A percentile compares a stretch with the other conserved stretches of the same genome.
Conservation (phyloP, 2,113 vertebrate genomes). For the Megaptera novaeangliae region DNA sequence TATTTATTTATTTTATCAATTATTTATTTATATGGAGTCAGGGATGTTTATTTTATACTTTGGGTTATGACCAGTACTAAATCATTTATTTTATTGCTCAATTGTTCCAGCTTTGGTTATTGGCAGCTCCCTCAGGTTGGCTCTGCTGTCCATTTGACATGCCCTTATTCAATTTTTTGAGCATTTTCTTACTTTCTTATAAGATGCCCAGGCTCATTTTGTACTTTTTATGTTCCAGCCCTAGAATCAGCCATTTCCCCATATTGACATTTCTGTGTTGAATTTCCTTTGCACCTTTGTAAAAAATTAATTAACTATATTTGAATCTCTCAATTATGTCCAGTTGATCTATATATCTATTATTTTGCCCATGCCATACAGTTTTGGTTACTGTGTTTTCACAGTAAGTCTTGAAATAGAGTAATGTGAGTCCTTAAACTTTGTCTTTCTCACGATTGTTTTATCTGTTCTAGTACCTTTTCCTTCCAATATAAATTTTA, state of each 20-base stretch:
- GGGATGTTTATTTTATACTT: not conserved
- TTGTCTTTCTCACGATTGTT: not conserved
- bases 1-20: not conserved
- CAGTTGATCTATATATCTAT: not conserved
- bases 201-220: not conserved
- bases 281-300: not conserved
- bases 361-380: not conserved
- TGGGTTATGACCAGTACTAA: not conserved
- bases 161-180: not conserved
- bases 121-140: not conserved
- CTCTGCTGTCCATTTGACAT: too few species aligned
- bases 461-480: not conserved
- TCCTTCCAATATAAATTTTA: not conserved
- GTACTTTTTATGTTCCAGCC: not conserved
- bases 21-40: not conserved
- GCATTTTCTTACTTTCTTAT: not conserved
- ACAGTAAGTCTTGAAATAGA: not conserved
- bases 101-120: not conserved
- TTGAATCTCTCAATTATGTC: not conserved
- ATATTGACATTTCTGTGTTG: not conserved
- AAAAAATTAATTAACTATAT: not conserved
- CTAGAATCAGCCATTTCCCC: not conserved
- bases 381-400: not conserved
- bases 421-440: not conserved
- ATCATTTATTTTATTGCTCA: not conserved